These are phyloP conservation scores for Parascotia fuliginaria DNA, from an alignment of 2,888 invertebrate species.

Conservation along the genomic window DNA sequence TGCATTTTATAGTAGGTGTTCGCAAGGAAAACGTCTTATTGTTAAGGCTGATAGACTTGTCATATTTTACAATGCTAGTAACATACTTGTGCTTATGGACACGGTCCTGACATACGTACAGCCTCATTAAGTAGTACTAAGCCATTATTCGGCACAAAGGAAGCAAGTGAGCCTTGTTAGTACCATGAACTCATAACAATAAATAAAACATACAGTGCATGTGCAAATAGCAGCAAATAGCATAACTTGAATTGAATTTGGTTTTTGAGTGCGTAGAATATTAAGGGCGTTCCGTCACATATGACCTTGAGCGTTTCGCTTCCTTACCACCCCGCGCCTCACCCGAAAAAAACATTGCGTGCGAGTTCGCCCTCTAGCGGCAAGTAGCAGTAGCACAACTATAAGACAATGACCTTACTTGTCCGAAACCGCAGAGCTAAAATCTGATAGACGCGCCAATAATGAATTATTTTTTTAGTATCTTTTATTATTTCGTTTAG, in stretches of 20 bases:
- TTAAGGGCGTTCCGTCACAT: background rate
- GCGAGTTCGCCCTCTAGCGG: no score
- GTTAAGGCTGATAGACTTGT: constrained; percentile 46
- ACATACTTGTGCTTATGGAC: constrained; percentile 28
- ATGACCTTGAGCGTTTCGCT: no score
- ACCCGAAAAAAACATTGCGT: no score
- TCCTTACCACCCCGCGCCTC: no score
- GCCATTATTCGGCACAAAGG: constrained; percentile 36
- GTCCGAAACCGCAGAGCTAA: no score
- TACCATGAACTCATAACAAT: constrained; percentile 24
- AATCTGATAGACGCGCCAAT: no score
- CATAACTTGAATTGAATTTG: constrained; percentile 6
- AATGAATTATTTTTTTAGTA: no score
- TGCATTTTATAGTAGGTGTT: constrained; percentile 65
- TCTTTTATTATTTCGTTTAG: no score
- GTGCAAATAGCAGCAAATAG: constrained; percentile 3
- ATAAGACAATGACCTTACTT: no score
- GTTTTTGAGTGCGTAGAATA: background rate
- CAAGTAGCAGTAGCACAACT: no score
- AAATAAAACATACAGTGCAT: constrained; percentile 6
- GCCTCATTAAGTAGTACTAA: constrained; percentile 34
- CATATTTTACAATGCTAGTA: constrained; percentile 32
- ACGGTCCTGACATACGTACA: constrained; percentile 35
- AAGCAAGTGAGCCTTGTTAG: constrained; percentile 25
- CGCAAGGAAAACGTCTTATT: constrained; percentile 66